Percentiles rank a stretch among this genome's conserved stretches.
Evolutionary conservation across 2,797 vertebrate genomes (phyloP).

Genomic region (Ispidina picta): DNA sequence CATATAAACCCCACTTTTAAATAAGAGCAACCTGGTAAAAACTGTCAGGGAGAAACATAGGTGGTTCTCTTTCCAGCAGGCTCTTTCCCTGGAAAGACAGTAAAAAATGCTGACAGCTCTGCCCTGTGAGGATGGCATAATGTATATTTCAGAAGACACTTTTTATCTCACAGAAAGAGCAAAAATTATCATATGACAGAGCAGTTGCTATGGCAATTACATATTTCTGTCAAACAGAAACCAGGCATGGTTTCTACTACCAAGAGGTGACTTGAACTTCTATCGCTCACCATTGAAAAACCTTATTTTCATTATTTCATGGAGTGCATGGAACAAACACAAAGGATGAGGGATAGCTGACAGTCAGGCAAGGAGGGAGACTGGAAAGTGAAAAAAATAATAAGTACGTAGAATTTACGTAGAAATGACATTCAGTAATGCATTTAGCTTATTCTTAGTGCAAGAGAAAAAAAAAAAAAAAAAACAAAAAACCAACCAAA

Average conservation of each 20-base stretch:
- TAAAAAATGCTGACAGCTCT: slow-evolving; percentile 27
- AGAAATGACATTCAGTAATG: background rate
- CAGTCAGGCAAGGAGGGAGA: background rate
- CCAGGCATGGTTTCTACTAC: background rate
- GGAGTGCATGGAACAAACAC: background rate
- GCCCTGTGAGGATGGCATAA: background rate
- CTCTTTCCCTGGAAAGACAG: background rate
- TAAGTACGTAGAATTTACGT: background rate
- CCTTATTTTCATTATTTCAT: background rate
- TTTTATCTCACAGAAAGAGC: slow-evolving; percentile 52
- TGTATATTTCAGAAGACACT: background rate
- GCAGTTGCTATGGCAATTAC: slow-evolving; percentile 50
- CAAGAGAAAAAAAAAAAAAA: background rate
- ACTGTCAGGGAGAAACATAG: background rate
- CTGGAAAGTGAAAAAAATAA: background rate
- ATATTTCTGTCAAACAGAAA: slow-evolving; percentile 38
- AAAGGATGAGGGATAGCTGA: background rate
- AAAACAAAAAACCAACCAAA: too few relatives aligned
- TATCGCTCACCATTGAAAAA: background rate
- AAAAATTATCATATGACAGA: slow-evolving; percentile 40
- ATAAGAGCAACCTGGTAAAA: background rate
- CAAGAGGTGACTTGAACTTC: background rate
- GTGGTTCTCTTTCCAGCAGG: background rate
- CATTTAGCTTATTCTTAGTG: background rate
- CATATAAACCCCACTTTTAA: background rate